Evolutionary conservation across 53 echinoderm and acorn worm species (phyloP).

Genomic region (Henricia sp.): DNA sequence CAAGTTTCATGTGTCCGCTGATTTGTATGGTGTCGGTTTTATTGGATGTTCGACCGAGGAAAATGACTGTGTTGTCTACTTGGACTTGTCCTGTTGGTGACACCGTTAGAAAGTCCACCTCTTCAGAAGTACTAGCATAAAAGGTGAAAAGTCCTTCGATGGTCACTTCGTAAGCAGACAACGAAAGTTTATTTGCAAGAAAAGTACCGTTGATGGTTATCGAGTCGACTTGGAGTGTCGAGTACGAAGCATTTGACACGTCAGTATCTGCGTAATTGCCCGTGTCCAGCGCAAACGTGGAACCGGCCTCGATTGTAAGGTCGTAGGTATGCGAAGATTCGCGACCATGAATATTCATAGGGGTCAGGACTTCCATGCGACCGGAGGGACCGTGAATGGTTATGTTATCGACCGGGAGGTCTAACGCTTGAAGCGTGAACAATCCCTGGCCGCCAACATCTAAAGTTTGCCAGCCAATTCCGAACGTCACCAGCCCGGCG

Average conservation of each 20-base stretch:
- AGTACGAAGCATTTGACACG: conserved; percentile 51
- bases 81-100: conserved; percentile 48
- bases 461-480: conserved; percentile 61
- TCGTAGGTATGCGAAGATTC: conserved; percentile 26
- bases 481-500: conserved; percentile 60
- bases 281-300: conserved; percentile 59
- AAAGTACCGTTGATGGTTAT: conserved; percentile 58
- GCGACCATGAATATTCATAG: conserved; percentile 68
- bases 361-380: conserved; percentile 66
- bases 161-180: conserved; percentile 32
- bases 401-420: conserved; percentile 58
- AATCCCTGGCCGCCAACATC: conserved; percentile 61
- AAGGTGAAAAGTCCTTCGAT: conserved; percentile 67
- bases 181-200: conserved; percentile 55
- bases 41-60: conserved; percentile 57
- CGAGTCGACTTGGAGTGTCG: conserved; percentile 37
- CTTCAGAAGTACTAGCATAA: conserved; percentile 61
- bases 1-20: conserved; percentile 57
- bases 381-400: conserved; percentile 39
- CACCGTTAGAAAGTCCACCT: conserved; percentile 48
- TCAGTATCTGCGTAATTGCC: conserved; percentile 47
- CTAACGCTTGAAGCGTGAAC: conserved; percentile 56
- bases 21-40: conserved; percentile 45
- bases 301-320: conserved; percentile 54
- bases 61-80: conserved; percentile 33